Percentiles rank a stretch among this genome's conserved stretches.
These are phyloP conservation scores for Ormia ochracea DNA, from an alignment of 2,888 invertebrate genomes.

Conservation along the genomic window DNA sequence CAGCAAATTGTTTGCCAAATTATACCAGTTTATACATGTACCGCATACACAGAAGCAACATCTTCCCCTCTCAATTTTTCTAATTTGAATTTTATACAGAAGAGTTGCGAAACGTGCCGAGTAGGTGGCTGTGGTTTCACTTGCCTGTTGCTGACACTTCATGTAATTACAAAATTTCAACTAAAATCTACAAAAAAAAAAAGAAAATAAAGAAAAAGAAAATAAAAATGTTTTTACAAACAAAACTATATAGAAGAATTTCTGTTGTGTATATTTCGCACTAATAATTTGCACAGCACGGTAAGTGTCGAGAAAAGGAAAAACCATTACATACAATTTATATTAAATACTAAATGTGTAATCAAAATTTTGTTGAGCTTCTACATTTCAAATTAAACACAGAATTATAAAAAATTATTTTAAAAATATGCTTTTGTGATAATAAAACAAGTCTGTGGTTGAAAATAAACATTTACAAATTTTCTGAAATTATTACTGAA, in stretches of 20 bases:
- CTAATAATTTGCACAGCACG: too few species aligned
- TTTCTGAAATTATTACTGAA: neutral
- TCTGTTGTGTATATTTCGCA: too few species aligned
- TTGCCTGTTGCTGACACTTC: constrained; percentile 66
- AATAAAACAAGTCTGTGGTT: neutral
- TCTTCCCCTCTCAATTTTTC: neutral
- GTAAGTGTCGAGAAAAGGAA: too few species aligned
- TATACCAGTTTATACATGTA: neutral
- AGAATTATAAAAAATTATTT: constrained; percentile 1
- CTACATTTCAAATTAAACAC: neutral
- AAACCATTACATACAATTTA: too few species aligned
- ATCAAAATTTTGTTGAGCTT: neutral
- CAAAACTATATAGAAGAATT: too few species aligned
- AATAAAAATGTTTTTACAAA: neutral
- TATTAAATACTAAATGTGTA: neutral
- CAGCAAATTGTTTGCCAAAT: neutral
- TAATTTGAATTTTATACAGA: neutral
- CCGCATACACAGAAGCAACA: neutral
- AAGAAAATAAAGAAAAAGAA: constrained; percentile 24
- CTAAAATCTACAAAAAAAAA: constrained; percentile 19
- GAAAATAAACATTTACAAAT: neutral
- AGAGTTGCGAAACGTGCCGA: neutral
- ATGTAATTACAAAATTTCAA: constrained; percentile 68
- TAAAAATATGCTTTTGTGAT: neutral
- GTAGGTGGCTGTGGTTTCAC: constrained; percentile 20